These are phyloP conservation scores for Thripadectes ignobilis DNA, from an alignment of 2,797 vertebrate genomes.

Conservation along the genomic window DNA sequence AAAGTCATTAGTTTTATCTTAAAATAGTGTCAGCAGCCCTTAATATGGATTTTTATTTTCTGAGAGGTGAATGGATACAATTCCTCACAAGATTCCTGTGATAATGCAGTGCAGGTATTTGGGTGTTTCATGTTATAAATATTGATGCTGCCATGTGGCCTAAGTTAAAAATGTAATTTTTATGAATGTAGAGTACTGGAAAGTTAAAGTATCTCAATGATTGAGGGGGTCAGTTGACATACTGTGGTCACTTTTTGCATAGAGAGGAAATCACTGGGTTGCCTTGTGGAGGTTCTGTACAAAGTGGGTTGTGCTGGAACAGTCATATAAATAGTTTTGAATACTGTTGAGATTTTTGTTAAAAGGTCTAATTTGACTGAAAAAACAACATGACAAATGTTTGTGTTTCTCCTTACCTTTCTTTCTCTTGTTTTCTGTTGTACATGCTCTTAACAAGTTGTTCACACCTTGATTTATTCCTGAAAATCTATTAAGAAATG, in stretches of 20 bases:
- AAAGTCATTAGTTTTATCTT: neutral
- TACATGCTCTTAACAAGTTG: neutral
- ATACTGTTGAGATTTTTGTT: neutral
- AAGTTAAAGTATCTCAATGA: neutral
- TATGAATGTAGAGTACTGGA: neutral
- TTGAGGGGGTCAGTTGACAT: neutral
- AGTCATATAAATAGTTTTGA: neutral
- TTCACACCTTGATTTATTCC: neutral
- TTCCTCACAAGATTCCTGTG: neutral
- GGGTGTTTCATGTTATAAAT: neutral
- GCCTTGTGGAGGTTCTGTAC: neutral
- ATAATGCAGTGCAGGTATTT: neutral
- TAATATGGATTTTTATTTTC: neutral
- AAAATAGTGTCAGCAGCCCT: neutral
- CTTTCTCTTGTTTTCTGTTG: neutral
- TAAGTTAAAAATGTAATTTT: neutral
- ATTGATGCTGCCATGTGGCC: neutral
- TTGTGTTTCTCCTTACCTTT: neutral
- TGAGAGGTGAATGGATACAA: neutral
- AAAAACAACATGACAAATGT: neutral
- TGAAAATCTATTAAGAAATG: neutral
- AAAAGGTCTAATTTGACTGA: neutral
- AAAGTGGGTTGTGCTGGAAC: neutral
- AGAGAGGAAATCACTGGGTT: neutral
- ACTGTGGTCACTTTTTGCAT: neutral